Evolutionary conservation across 2,113 vertebrate genomes (phyloP), one percentile per base, ranked within the genome.

Genomic region (Arenaria interpres): DNA sequence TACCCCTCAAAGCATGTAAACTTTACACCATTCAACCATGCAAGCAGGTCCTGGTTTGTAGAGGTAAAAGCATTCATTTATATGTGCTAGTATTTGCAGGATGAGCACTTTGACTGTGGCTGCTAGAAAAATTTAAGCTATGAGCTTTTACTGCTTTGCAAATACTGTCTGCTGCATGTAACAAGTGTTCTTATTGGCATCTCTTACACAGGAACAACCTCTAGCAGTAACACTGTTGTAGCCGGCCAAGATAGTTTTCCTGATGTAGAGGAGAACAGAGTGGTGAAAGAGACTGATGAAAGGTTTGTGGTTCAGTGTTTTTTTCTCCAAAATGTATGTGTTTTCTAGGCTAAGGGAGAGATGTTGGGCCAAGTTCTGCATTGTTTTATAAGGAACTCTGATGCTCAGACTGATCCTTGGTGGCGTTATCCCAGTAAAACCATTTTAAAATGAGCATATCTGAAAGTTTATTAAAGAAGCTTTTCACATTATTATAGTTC

Each of bases 151-250:
- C 37, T 95, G 63, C n/a, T 85, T 90, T 89, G 24, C 22, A 71
- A 41, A 46, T 75, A 41, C 9, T 51, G 9, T 73, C 35, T 93
- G 43, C 51, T 71, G 53, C 28, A 8, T 57, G 12, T 96, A 73
- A 81, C 62, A 9, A 35, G 10, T 45, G 8, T 84, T 83, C 72
- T 92, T 94, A 54, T 53, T 97, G 43, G 30, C 20, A 43, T 96
- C 75, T 85, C 56, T 8, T 48, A 12, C 37, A 45, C 89, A 99
- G 99, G 99, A 82, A 99, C 99, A 77, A 99, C 99, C 3, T 99
- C 99, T 39, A 99, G 99, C 98, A 99, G 99, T 86, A 99, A 99
- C 82, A 99, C 99, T 0, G 98, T 99, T 56, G 99, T 99, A 32
- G 99, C 99, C 1, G 99, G 99, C 45, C 99, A 99, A 88, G 99